Base-by-base conservation (phyloP, 1,140 invertebrate genomes). In the Hyles vespertilio region DNA sequence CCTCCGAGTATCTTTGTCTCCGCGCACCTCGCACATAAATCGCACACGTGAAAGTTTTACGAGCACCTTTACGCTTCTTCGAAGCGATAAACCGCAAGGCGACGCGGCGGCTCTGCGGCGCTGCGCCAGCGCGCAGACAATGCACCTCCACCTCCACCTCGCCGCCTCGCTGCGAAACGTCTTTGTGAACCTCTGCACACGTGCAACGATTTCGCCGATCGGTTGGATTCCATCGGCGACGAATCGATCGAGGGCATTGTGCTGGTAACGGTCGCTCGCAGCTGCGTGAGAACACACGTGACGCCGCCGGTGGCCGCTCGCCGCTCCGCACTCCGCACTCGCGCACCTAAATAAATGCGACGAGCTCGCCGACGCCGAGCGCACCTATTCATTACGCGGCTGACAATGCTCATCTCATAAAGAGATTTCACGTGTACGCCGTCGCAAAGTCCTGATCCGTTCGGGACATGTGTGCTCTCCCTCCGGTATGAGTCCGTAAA, bases 341-440 rank as follows among this genome's bases (percentile, higher is more conserved):
- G 36, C 36, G 36, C 83, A 85, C 80, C 84, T 89, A 88, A 88
- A 85, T 84, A 88, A 86, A 89, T 84, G 80, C 77, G 80, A 79
- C 72, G 74, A 61, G 22, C 22, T 22, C 22, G 22, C 22, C 22
- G 22, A 61, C 64, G 61, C 56, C 51, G 56, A 65, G 64, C 65
- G 67, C 79, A 85, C 81, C 80, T 85, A 84, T 87, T 86, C 83
- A 87, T 86, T 87, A 87, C 73, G 70, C 79, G 59, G 46, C 63
- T 70, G 77, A 87, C 84, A 89, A 87, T 84, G 77, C 81, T 79
- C 70, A 62, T 84, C 78, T 81, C 77, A 87, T 84, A 87, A 87
- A 85, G 75, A 79, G 84, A 89, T 87, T 87, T 84, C 86, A 89
- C 86, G 85, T 88, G 86, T 86, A 78, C 77, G 72, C 76, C 77